A percentile compares a stretch with the other conserved stretches of the same genome.
Evolutionary conservation across 1,140 invertebrate genomes (phyloP).

Genomic region (Calephelis nemesis): DNA sequence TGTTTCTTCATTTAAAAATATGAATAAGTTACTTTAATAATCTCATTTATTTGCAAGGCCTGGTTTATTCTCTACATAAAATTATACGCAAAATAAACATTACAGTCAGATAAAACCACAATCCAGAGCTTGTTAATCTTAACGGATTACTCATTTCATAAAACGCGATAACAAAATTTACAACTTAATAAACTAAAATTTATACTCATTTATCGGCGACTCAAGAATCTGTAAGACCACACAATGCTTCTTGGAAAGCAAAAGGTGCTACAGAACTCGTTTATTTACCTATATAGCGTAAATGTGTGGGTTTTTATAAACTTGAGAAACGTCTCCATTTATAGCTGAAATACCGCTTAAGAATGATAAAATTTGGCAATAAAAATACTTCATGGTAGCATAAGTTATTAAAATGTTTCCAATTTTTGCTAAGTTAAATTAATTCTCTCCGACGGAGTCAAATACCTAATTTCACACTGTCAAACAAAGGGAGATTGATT

Average conservation of each 20-base stretch:
- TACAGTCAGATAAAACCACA: slow-evolving; percentile 1
- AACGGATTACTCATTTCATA: slow-evolving; percentile 11
- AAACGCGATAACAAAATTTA: slow-evolving; percentile 14
- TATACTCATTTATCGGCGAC: background rate
- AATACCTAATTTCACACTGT: no score
- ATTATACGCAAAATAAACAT: background rate
- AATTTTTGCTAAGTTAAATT: no score
- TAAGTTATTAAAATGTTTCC: no score
- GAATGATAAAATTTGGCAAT: no score
- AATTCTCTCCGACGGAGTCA: no score
- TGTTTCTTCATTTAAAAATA: no score
- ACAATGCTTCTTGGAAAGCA: slow-evolving; percentile 5
- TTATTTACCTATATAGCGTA: background rate
- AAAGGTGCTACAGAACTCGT: slow-evolving; percentile 13
- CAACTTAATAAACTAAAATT: slow-evolving; percentile 16
- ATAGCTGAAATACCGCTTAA: no score
- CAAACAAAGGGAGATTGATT: no score
- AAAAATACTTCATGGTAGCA: no score
- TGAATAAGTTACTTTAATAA: no score
- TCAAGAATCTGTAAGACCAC: slow-evolving; percentile 4
- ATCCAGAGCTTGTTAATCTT: background rate
- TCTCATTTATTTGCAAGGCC: no score
- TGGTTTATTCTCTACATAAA: background rate
- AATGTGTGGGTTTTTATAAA: slow-evolving; percentile 3
- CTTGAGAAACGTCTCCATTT: background rate